Evolutionary conservation across 2,888 invertebrate genomes (phyloP).

Genomic region (Campoletis raptor): DNA sequence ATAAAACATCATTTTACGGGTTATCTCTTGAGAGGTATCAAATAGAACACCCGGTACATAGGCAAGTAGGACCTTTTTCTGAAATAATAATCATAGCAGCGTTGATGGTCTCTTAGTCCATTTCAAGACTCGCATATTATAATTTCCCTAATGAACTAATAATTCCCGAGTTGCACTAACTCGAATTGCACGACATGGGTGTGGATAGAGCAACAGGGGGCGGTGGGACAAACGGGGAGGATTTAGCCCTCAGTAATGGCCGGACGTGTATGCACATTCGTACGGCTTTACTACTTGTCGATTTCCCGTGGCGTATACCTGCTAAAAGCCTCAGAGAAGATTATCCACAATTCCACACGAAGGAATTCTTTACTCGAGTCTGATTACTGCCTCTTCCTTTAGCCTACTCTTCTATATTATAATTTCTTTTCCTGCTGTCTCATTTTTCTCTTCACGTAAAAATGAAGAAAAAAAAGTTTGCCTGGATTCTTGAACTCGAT

Average conservation of each 20-base stretch:
- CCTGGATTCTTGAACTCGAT: neutral
- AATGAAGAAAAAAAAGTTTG: neutral
- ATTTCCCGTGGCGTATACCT: conserved; percentile 26
- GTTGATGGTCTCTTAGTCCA: conserved; percentile 11
- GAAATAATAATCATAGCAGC: conserved; percentile 25
- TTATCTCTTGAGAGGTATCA: neutral
- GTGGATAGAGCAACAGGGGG: conserved; percentile 17
- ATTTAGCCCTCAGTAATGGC: conserved; percentile 29
- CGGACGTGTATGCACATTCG: conserved; percentile 42
- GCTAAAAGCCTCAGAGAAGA: conserved; percentile 14
- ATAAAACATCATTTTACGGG: neutral
- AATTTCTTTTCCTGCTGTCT: neutral
- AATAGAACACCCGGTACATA: neutral
- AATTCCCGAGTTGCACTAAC: conserved; percentile 55
- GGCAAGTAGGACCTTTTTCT: neutral
- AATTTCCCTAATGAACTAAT: conserved; percentile 67
- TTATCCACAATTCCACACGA: conserved; percentile 7
- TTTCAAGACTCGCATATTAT: conserved; percentile 50
- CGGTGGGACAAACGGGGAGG: neutral
- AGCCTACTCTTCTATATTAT: conserved; percentile 23
- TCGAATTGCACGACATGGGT: conserved; percentile 46
- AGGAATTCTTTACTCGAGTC: neutral
- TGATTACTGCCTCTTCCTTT: conserved; percentile 19
- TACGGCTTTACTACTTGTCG: conserved; percentile 42
- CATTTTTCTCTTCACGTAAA: neutral